phyloP scores from a whole-genome alignment of 2,888 invertebrate genomes.

The Mesorhabditis sp. region DNA sequence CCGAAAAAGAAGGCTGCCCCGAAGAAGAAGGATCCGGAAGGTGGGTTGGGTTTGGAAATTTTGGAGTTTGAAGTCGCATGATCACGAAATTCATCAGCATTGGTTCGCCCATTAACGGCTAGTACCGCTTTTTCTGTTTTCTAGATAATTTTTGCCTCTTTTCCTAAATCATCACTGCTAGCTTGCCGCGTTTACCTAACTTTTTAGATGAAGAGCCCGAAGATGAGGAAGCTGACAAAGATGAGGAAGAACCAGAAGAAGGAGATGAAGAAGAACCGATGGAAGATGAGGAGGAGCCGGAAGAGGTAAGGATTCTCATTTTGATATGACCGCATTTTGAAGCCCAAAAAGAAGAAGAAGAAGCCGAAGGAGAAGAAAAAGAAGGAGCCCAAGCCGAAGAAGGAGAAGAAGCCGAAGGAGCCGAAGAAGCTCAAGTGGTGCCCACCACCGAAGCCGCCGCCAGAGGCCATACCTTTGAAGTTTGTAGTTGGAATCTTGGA shows the following conservation, averaged over 20 bases:
- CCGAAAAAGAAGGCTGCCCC: not conserved
- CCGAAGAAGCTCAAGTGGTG: not conserved
- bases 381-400: slow-evolving; percentile 1
- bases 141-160: too few relatives aligned
- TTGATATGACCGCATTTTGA: not conserved
- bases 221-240: not conserved
- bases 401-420: slow-evolving; percentile 6
- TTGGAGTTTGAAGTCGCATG: not conserved
- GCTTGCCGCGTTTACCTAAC: too few relatives aligned
- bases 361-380: slow-evolving; percentile 1
- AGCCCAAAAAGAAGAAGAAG: slow-evolving; percentile 4
- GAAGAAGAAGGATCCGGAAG: not conserved
- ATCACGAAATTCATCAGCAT: not conserved
- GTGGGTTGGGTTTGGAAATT: not conserved
- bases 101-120: too few relatives aligned
- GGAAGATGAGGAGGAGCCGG: slow-evolving; percentile 5
- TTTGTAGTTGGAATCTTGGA: not conserved
- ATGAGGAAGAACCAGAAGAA: not conserved
- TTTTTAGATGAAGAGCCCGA: not conserved
- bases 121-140: too few relatives aligned
- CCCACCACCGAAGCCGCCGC: not conserved
- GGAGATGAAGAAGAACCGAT: slow-evolving; percentile 1
- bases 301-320: not conserved
- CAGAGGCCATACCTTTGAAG: not conserved
- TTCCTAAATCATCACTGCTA: too few relatives aligned